Base-by-base conservation (phyloP, 2,888 invertebrate genomes). In the Therioaphis trifolii region DNA sequence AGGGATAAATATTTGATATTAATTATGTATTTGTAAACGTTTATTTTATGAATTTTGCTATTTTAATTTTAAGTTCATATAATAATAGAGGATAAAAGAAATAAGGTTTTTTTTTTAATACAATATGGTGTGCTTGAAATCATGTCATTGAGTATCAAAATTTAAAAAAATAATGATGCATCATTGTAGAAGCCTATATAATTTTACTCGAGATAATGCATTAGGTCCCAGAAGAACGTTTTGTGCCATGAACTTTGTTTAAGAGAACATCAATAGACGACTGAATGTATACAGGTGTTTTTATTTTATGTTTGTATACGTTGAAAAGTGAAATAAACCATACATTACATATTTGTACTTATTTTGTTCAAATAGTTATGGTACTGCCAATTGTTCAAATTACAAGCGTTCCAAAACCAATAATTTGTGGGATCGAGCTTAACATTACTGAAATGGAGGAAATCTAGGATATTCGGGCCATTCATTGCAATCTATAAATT, bases 331-430 rank as follows among this genome's bases (percentile, higher is more conserved):
- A 61, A 75, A 74, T 15, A 58, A 49, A 29, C n/a, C 7, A n/a
- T 21, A 21, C 52, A 9, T n/a, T n/a, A n/a, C n/a, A 29, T 76
- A 43, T 5, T 0, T 14, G 46, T 24, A 27, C n/a, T n/a, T n/a
- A n/a, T 55, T 66, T 21, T 77, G 18, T 77, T 75, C 11, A 35
- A 49, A 63, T 63, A 63, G 49, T 66, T 63, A 66, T 15, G 52
- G 52, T 29, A 52, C 66, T 52, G 35, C 35, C 52, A 66, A 77
- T 66, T 77, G 66, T 77, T 66, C 52, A 77, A 66, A 77, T 21
- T 49, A 24, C 29, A 66, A 77, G 2, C 24, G 49, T 66, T 77
- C 52, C 4, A 63, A 40, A 76, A 76, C 43, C 12, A 15, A 66
- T 49, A 4, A 77, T 66, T 21, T 35, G 18, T 63, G 1, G 21